phyloP scores from a whole-genome alignment of 2,797 vertebrate species.

The Arremon aurantiirostris region DNA sequence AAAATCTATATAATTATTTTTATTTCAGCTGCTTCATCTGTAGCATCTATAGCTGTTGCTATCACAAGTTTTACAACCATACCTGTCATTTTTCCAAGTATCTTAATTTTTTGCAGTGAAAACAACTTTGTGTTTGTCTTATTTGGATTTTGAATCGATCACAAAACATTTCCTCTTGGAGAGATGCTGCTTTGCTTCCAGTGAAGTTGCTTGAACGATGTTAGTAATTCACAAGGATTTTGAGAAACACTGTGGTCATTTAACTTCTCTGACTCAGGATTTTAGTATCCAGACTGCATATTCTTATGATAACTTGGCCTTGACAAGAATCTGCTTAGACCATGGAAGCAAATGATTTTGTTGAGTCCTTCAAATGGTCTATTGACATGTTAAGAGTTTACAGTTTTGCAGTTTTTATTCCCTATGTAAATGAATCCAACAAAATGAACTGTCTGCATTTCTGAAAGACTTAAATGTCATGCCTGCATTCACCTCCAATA shows the following conservation, averaged over 20 bases:
- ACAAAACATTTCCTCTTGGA: neutral
- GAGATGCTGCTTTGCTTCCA: neutral
- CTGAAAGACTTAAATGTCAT: neutral
- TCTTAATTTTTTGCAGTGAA: neutral
- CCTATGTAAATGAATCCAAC: neutral
- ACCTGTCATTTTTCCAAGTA: neutral
- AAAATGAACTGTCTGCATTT: neutral
- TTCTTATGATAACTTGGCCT: neutral
- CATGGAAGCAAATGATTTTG: neutral
- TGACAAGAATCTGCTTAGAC: neutral
- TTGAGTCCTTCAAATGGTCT: neutral
- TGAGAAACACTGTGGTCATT: neutral
- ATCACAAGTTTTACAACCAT: neutral
- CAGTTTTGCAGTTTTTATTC: neutral
- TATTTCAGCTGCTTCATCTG: neutral
- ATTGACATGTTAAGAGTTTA: neutral
- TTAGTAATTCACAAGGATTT: neutral
- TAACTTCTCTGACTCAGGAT: neutral
- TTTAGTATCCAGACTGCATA: neutral
- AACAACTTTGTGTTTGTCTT: neutral
- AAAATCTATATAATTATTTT: neutral
- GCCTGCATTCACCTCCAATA: accelerated
- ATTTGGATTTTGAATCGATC: neutral
- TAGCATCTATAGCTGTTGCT: neutral
- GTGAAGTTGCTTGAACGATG: neutral